phyloP scores from a whole-genome alignment of 64 coral and sea anemone genomes.

The Stylophora pistillata region DNA sequence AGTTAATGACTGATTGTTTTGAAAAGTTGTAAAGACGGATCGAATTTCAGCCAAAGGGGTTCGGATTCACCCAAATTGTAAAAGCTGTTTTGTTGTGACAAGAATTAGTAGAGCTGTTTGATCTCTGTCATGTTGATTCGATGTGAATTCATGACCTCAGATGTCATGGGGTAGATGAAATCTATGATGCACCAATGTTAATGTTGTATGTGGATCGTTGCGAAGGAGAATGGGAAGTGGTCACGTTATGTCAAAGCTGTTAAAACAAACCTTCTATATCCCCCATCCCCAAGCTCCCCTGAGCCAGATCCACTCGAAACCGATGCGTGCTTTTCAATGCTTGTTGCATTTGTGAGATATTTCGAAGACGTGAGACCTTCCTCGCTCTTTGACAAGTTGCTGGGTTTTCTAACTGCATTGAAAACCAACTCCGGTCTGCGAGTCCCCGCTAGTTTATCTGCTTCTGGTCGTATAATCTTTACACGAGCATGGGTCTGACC shows the following conservation, averaged over 20 bases:
- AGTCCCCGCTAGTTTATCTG: not conserved
- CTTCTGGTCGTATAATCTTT: not conserved
- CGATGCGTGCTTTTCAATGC: not conserved
- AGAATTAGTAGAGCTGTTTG: too few relatives aligned
- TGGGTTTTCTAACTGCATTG: not conserved
- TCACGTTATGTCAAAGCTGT: not conserved
- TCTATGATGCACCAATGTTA: not conserved
- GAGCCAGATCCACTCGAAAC: slow-evolving; percentile 16
- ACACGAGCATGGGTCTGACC: not conserved
- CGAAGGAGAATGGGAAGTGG: not conserved
- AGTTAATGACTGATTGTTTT: too few relatives aligned
- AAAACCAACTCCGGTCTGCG: not conserved
- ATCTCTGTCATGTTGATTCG: not conserved
- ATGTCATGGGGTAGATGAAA: not conserved
- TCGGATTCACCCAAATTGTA: too few relatives aligned
- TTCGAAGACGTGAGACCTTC: not conserved
- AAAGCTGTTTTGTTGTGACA: too few relatives aligned
- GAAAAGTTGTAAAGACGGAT: too few relatives aligned
- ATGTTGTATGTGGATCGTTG: not conserved
- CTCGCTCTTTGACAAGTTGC: not conserved
- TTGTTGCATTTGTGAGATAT: not conserved
- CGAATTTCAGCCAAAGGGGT: too few relatives aligned
- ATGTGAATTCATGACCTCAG: not conserved
- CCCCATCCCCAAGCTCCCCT: not conserved
- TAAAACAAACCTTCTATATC: slow-evolving; percentile 19